Conservation (phyloP, 2,113 vertebrate species). For the Ptilonorhynchus violaceus region DNA sequence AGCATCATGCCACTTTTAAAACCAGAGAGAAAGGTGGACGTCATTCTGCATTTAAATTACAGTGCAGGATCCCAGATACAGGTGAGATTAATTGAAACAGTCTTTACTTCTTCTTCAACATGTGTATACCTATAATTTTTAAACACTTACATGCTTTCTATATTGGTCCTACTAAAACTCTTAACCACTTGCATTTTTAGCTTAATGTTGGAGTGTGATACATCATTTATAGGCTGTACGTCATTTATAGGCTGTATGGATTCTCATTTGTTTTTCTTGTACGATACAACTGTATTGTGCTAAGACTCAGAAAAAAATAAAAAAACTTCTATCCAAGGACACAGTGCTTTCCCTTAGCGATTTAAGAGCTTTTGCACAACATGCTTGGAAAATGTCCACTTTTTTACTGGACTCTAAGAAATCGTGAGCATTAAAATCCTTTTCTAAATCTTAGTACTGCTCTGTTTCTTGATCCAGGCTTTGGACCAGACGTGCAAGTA, state of each 20-base stretch:
- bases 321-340: not conserved
- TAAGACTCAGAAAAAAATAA: not conserved
- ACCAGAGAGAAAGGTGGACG: constrained; percentile 72
- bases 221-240: not conserved
- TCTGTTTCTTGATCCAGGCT: constrained; percentile 53
- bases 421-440: not conserved
- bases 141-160: not conserved
- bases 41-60: constrained; percentile 81
- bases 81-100: constrained; percentile 50
- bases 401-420: not conserved
- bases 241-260: not conserved
- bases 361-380: not conserved
- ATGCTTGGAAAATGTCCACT: not conserved
- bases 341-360: not conserved
- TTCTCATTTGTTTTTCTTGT: not conserved
- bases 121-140: not conserved
- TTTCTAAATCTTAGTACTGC: not conserved
- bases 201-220: not conserved
- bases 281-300: not conserved
- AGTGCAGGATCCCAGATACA: constrained; percentile 71
- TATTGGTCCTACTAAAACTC: not conserved
- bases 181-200: not conserved
- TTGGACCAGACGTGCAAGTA: constrained; percentile 73
- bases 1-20: constrained; percentile 71
- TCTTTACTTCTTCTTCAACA: not conserved